These are phyloP conservation scores for Vimba vimba DNA, from an alignment of 2,113 vertebrate genomes.

Conservation along the genomic window DNA sequence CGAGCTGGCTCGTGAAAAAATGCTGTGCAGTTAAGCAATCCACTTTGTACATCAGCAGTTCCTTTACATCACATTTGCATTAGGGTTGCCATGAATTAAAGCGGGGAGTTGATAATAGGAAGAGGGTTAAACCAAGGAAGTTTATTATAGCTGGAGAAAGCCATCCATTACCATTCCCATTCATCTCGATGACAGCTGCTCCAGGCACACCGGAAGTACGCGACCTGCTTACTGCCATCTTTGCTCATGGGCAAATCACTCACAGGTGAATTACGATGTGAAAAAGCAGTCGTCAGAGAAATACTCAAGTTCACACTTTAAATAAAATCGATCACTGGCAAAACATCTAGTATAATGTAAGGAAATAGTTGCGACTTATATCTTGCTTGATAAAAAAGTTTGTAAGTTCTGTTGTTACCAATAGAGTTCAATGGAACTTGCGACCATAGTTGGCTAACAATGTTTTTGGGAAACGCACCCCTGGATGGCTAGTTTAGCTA, in stretches of 20 bases:
- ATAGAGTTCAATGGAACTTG: too few relatives aligned
- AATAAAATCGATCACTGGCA: background rate
- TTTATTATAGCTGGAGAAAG: background rate
- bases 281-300: background rate
- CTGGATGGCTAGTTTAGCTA: too few relatives aligned
- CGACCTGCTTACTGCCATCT: background rate
- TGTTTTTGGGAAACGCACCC: too few relatives aligned
- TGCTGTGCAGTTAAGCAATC: conserved; percentile 9
- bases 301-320: background rate
- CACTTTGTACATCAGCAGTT: conserved; percentile 17
- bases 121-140: conserved; percentile 3
- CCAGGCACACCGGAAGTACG: background rate
- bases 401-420: too few relatives aligned
- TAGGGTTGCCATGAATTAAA: conserved; percentile 42
- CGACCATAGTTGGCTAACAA: too few relatives aligned
- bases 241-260: conserved; percentile 4
- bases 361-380: background rate
- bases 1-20: conserved; percentile 30
- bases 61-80: conserved; percentile 26
- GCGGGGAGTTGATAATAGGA: conserved; percentile 23
- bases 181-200: background rate
- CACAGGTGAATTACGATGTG: background rate
- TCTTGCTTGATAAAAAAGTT: background rate
- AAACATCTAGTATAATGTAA: background rate
- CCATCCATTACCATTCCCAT: background rate